These are phyloP conservation scores for Coremacera marginata DNA, from an alignment of 2,888 invertebrate genomes.

Conservation along the genomic window DNA sequence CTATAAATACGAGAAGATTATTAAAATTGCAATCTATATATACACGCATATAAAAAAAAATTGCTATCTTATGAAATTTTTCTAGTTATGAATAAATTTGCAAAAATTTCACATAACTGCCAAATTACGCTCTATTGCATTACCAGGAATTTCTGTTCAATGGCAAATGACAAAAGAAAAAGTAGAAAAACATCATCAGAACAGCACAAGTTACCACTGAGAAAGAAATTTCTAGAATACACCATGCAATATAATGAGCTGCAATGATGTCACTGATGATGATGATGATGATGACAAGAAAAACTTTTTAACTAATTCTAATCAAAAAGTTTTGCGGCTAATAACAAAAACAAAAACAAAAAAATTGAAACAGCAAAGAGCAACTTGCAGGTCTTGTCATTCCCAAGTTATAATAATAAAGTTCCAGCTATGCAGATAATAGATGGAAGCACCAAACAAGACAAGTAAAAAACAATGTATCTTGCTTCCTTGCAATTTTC, in stretches of 20 bases:
- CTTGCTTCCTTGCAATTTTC: not conserved
- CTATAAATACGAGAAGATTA: too few relatives aligned
- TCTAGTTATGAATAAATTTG: too few relatives aligned
- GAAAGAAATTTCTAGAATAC: too few relatives aligned
- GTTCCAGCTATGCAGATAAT: not conserved
- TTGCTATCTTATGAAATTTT: too few relatives aligned
- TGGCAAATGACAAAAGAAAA: not conserved
- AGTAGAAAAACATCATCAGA: too few relatives aligned
- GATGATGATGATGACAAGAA: not conserved
- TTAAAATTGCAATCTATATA: too few relatives aligned
- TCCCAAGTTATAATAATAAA: not conserved
- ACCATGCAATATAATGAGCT: not conserved
- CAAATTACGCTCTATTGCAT: not conserved
- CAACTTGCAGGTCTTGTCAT: not conserved
- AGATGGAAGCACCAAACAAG: not conserved
- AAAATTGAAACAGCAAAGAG: not conserved
- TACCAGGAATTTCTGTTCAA: not conserved
- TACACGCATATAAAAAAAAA: too few relatives aligned
- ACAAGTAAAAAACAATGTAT: not conserved
- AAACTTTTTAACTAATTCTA: conserved; percentile 5
- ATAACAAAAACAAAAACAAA: not conserved
- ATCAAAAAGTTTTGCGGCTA: conserved; percentile 8
- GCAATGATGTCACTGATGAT: not conserved
- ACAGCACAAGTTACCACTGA: not conserved
- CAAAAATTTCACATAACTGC: not conserved